Base-by-base conservation (phyloP, 2,113 vertebrate genomes). In the Oryzias woworae region DNA sequence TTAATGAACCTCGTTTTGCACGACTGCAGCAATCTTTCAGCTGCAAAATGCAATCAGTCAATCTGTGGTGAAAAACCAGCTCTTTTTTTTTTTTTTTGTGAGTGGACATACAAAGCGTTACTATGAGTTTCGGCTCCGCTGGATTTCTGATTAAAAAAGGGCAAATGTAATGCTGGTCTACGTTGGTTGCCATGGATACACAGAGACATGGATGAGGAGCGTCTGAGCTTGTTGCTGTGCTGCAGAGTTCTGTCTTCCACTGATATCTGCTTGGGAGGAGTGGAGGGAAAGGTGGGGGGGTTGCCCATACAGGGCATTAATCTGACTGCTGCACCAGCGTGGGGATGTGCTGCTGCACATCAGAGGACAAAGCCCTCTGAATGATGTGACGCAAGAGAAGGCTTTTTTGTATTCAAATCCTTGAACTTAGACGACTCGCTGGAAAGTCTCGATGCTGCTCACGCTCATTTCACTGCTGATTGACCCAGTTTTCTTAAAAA, bases 101-200 rank as follows among this genome's bases (percentile, higher is more conserved):
- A 36, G 50, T 17, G 56, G 62, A 44, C 61, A 31, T 50, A 36
- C 36, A 36, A 12, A 12, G 14, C 26, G 45, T 53, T 5, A 47
- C 46, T 31, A 24, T 60, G 50, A 62, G 75, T 77, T 68, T 71
- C 58, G 53, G 58, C 56, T 2, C 22, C 55, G 22, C 55, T 58
- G 7, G 5, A 58, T 69, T 66, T 66, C 42, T 45, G 54, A 52
- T 66, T 66, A 47, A 53, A 83, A 20, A 77, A 82, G 79, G 86
- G 78, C 82, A 78, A 70, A 53, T 53, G 62, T 26, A 63, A 66
- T 18, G 73, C 73, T 36, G 63, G 76, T 48, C 75, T 67, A 56
- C 62, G 79, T 70, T 76, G 58, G 70, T 90, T 89, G 73, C 84
- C 82, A 89, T 88, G 82, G 87, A 68, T 77, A 89, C 87, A 22